Conservation (phyloP, 2,888 invertebrate genomes). For the Macaria liturata region DNA sequence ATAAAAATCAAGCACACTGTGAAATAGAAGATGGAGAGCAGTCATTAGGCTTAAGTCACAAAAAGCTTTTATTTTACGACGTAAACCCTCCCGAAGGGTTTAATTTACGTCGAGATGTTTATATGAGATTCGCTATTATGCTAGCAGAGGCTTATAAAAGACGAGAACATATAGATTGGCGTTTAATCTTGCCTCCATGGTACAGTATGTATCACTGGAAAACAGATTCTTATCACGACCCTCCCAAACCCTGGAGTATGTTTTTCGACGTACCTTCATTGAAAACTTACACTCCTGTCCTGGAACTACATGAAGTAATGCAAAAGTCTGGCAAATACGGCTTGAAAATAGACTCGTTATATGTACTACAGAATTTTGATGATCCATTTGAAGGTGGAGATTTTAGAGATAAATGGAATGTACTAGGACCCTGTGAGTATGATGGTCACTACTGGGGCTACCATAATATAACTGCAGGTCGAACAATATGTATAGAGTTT, state of each 20-base stretch:
- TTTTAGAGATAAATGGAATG: constrained; percentile 92
- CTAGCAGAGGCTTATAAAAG: constrained; percentile 85
- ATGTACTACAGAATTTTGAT: constrained; percentile 92
- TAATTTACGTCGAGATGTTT: constrained; percentile 97
- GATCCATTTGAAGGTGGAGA: constrained; percentile 92
- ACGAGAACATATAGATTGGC: constrained; percentile 75
- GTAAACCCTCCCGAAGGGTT: constrained; percentile 98
- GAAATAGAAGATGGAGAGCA: constrained; percentile 1
- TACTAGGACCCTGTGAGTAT: constrained; percentile 64
- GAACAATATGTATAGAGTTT: constrained; percentile 90
- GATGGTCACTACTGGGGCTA: constrained; percentile 87
- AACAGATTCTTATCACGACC: constrained; percentile 78
- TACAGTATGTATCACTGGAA: constrained; percentile 95
- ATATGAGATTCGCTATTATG: constrained; percentile 95
- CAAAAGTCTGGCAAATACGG: constrained; percentile 38
- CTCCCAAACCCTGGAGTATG: constrained; percentile 88
- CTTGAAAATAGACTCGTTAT: constrained; percentile 88
- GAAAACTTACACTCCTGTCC: constrained; percentile 90
- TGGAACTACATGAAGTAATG: constrained; percentile 93
- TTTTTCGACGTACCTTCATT: constrained; percentile 95
- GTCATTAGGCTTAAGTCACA: background rate
- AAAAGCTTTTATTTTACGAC: constrained; percentile 94
- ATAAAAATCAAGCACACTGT: constrained; percentile 18
- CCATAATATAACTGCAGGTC: constrained; percentile 85
- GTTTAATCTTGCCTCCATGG: constrained; percentile 96